Percentiles rank a stretch among this genome's conserved stretches.
Evolutionary conservation across 2,113 vertebrate genomes (phyloP).

Genomic region (Phalacrocorax aristotelis): DNA sequence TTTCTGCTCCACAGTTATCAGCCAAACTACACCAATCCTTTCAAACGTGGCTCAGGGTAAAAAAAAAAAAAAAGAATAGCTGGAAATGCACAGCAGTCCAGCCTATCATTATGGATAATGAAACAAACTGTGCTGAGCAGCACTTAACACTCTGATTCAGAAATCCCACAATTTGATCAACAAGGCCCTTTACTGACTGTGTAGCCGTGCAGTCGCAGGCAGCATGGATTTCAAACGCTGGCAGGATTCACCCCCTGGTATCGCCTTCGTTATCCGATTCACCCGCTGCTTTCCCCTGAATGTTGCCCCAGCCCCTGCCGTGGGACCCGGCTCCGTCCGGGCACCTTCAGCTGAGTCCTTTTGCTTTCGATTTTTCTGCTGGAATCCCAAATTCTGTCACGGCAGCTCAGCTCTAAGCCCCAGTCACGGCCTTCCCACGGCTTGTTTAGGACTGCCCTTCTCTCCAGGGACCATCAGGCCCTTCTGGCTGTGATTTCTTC

Average conservation of each 20-base stretch:
- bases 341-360: not conserved
- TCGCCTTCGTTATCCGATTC: not conserved
- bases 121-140: not conserved
- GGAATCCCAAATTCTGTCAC: not conserved
- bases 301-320: not conserved
- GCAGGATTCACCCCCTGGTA: not conserved
- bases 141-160: not conserved
- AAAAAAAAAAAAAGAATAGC: not conserved
- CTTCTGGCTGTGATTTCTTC: not conserved
- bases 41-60: not conserved
- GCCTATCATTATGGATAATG: not conserved
- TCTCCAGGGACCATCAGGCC: not conserved
- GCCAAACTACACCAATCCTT: conserved; percentile 5
- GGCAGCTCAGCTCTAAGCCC: not conserved
- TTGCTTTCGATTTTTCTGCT: not conserved
- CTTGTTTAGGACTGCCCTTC: not conserved
- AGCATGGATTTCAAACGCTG: not conserved
- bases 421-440: not conserved
- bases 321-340: not conserved
- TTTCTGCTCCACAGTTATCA: not conserved
- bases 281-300: not conserved
- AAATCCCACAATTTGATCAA: not conserved
- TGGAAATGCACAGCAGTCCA: not conserved
- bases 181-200: not conserved
- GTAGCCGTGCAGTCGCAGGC: not conserved